Conservation (phyloP, 2,888 invertebrate genomes). For the Acrobeloides nanus region DNA sequence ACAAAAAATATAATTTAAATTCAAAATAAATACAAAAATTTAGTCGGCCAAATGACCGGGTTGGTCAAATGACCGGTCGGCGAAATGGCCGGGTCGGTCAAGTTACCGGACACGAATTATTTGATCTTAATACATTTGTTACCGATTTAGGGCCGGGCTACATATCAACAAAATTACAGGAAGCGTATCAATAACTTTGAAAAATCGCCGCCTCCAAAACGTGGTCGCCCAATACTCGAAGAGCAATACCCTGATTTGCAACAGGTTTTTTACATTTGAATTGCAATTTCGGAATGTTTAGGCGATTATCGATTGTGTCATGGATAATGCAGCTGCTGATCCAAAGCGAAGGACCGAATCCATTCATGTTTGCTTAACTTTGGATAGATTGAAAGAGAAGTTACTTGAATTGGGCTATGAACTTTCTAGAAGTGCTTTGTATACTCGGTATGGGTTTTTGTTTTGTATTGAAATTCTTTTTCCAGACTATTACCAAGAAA, state of each 20-base stretch:
- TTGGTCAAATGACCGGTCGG: too few species aligned
- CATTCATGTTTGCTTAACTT: neutral
- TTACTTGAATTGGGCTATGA: neutral
- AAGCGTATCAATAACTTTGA: neutral
- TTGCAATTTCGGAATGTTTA: neutral
- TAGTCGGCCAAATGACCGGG: too few species aligned
- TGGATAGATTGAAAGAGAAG: neutral
- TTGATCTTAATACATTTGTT: too few species aligned
- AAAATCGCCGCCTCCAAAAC: neutral
- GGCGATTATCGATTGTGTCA: neutral
- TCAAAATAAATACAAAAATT: too few species aligned
- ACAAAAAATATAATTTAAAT: too few species aligned
- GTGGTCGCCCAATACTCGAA: neutral
- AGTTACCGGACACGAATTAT: too few species aligned
- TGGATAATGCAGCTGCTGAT: neutral
- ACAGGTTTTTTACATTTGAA: neutral
- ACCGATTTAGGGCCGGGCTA: too few species aligned
- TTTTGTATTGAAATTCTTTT: too few species aligned
- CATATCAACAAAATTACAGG: too few species aligned
- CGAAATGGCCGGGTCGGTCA: too few species aligned
- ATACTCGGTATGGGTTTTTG: too few species aligned
- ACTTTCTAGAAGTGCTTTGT: neutral
- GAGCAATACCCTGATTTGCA: neutral
- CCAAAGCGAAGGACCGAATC: neutral
- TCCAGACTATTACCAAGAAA: conserved; percentile 2